Conservation (phyloP, 2,888 invertebrate genomes). For the Spisula solida region DNA sequence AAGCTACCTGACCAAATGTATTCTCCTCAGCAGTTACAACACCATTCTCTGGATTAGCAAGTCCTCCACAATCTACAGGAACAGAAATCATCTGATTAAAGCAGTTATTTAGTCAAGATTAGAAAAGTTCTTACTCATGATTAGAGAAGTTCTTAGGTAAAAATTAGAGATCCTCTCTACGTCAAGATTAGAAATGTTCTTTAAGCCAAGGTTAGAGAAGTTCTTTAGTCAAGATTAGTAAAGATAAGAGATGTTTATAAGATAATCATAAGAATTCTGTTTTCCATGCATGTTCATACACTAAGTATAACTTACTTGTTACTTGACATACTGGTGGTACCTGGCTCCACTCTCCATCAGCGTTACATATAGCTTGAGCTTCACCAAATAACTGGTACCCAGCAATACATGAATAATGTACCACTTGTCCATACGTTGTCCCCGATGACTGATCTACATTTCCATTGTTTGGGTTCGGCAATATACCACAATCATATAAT, state of each 20-base stretch:
- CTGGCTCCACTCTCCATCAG: constrained; percentile 59
- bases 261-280: too few species aligned
- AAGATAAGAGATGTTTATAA: too few species aligned
- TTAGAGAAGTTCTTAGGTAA: too few species aligned
- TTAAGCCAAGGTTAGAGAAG: too few species aligned
- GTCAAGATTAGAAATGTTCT: too few species aligned
- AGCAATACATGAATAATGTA: constrained; percentile 41
- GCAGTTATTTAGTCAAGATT: background rate
- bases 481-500: constrained; percentile 44
- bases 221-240: too few species aligned
- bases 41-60: constrained; percentile 50
- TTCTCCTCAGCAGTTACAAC: constrained; percentile 39
- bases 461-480: constrained; percentile 43
- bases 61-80: constrained; percentile 55
- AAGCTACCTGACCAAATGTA: constrained; percentile 57
- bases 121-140: too few species aligned
- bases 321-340: constrained; percentile 54
- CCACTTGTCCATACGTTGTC: constrained; percentile 41
- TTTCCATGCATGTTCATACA: background rate
- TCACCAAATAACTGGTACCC: constrained; percentile 49
- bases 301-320: constrained; percentile 36
- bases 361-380: constrained; percentile 40
- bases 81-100: background rate
- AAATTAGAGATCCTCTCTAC: too few species aligned
- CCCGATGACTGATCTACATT: constrained; percentile 45